phyloP scores from a whole-genome alignment of 1,140 invertebrate genomes.

The Goniozus legneri region DNA sequence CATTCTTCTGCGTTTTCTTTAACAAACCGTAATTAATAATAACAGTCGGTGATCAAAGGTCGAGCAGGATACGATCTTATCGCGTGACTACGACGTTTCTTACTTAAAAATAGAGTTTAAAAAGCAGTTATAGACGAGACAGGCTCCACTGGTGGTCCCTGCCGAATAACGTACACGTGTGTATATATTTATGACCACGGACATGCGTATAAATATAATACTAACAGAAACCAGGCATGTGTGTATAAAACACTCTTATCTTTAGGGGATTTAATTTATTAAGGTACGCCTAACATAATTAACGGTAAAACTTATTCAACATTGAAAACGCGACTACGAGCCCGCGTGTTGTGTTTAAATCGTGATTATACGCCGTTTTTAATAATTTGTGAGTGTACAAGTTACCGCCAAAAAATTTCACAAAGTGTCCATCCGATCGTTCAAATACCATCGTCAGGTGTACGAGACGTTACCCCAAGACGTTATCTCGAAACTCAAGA shows the following conservation, averaged over 20 bases:
- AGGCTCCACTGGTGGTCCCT: slow-evolving; percentile 31
- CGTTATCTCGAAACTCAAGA: too few species aligned
- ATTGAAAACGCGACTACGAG: too few species aligned
- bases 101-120: slow-evolving; percentile 17
- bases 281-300: slow-evolving; percentile 34
- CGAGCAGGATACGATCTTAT: slow-evolving; percentile 19
- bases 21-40: too few species aligned
- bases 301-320: too few species aligned
- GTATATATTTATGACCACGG: slow-evolving; percentile 14
- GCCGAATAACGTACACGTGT: slow-evolving; percentile 18
- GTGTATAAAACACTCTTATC: neutral
- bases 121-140: slow-evolving; percentile 14
- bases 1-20: neutral
- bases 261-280: slow-evolving; percentile 32
- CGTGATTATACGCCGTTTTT: too few species aligned
- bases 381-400: too few species aligned
- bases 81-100: slow-evolving; percentile 7
- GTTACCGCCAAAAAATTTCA: too few species aligned
- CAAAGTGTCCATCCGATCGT: too few species aligned
- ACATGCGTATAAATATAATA: slow-evolving; percentile 7
- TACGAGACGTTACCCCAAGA: too few species aligned
- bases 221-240: neutral
- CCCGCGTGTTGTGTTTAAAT: too few species aligned
- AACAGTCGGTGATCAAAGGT: too few species aligned
- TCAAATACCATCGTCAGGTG: too few species aligned